A percentile compares a stretch with the other conserved stretches of the same genome.
These are phyloP conservation scores for Gastracanthus pulcherrimus DNA, from an alignment of 2,888 invertebrate species.

Conservation along the genomic window DNA sequence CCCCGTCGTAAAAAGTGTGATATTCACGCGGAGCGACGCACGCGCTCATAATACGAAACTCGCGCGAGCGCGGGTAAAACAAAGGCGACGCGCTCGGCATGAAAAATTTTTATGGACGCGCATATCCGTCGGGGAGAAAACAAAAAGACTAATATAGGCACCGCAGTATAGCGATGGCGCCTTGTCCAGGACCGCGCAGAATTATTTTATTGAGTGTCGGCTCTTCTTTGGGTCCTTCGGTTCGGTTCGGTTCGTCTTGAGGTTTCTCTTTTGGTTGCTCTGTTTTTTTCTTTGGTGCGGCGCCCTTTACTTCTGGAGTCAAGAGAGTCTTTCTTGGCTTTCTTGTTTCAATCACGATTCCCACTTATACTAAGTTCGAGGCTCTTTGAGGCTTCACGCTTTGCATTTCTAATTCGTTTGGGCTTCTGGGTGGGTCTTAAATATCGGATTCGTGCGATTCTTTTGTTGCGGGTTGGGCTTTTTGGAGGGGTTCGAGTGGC, in stretches of 20 bases:
- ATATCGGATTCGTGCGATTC: background rate
- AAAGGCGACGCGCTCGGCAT: conserved; percentile 22
- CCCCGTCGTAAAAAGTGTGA: conserved; percentile 53
- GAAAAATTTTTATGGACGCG: conserved; percentile 58
- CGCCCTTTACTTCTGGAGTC: background rate
- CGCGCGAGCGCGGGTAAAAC: background rate
- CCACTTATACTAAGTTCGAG: too few relatives aligned
- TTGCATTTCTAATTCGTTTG: conserved; percentile 16
- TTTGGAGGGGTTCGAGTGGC: background rate
- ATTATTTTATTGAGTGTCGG: conserved; percentile 55
- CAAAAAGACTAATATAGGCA: conserved; percentile 62
- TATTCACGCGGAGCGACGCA: conserved; percentile 37
- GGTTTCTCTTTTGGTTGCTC: background rate
- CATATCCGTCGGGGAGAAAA: too few relatives aligned
- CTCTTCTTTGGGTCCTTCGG: conserved; percentile 16
- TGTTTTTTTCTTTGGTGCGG: background rate
- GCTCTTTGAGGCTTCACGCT: background rate
- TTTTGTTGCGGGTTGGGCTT: too few relatives aligned
- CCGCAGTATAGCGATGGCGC: conserved; percentile 65
- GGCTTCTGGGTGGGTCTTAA: background rate
- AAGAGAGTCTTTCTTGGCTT: background rate
- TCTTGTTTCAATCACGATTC: background rate
- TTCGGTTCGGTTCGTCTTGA: too few relatives aligned
- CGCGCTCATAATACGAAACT: conserved; percentile 24
- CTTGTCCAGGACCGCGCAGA: conserved; percentile 56